These are phyloP conservation scores for Loripinus fragilis DNA, from an alignment of 2,888 invertebrate genomes.

Conservation along the genomic window DNA sequence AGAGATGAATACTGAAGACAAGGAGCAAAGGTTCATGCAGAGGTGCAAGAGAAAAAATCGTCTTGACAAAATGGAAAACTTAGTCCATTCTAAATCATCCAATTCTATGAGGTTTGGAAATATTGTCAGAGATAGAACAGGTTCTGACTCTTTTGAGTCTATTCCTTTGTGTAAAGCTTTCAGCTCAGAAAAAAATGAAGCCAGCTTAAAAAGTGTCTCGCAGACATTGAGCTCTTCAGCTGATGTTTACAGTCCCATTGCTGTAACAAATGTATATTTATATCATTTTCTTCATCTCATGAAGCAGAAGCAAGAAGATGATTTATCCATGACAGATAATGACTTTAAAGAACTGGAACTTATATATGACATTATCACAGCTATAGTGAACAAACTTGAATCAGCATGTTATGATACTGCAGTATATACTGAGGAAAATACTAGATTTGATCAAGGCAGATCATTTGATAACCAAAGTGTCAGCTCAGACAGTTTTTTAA, in stretches of 20 bases:
- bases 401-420: neutral
- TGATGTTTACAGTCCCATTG: constrained; percentile 11
- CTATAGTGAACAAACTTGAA: neutral
- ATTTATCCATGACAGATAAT: constrained; percentile 25
- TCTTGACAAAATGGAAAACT: neutral
- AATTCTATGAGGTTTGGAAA: neutral
- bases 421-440: neutral
- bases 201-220: too few species aligned
- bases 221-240: neutral
- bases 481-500: neutral
- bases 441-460: neutral
- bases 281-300: constrained; percentile 31
- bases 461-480: neutral
- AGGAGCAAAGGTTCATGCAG: neutral
- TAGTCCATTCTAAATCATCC: neutral
- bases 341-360: constrained; percentile 38
- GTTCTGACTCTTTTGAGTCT: neutral
- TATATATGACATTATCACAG: constrained; percentile 21
- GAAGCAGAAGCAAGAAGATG: constrained; percentile 15
- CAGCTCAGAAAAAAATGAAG: neutral
- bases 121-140: neutral
- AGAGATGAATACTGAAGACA: neutral
- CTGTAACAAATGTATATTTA: neutral
- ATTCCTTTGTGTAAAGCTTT: neutral
- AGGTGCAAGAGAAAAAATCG: neutral